Conservation (phyloP, 2,797 vertebrate genomes). For the Paratrypauchen microcephalus region DNA sequence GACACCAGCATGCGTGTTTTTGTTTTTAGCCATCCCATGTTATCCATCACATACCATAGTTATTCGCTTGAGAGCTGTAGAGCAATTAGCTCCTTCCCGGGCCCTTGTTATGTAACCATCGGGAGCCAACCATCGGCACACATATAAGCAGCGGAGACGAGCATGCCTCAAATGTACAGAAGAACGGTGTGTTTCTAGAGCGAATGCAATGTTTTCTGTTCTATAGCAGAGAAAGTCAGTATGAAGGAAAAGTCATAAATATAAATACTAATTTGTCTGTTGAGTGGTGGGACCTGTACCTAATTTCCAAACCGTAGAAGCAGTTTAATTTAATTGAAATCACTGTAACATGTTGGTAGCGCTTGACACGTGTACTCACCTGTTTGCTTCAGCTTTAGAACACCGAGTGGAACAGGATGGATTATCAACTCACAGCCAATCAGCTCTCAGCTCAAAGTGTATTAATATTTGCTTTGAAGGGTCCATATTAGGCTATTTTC, state of each 20-base stretch:
- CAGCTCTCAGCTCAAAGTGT: no score
- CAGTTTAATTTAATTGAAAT: no score
- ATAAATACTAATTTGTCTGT: not conserved
- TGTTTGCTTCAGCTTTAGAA: no score
- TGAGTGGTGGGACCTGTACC: no score
- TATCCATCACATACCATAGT: no score
- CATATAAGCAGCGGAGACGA: constrained; percentile 14
- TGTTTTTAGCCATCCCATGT: not conserved
- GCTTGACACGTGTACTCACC: no score
- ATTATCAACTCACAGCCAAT: no score
- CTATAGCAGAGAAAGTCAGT: not conserved
- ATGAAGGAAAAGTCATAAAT: constrained; percentile 6
- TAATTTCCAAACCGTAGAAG: no score
- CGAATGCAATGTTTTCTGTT: constrained; percentile 25
- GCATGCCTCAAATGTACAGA: constrained; percentile 21
- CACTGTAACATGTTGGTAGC: no score
- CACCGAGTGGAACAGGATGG: no score
- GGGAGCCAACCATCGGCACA: not conserved
- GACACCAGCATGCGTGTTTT: not conserved
- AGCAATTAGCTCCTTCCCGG: not conserved
- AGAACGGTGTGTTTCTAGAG: constrained; percentile 20
- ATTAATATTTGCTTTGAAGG: no score
- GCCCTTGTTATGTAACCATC: not conserved
- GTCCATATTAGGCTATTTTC: no score
- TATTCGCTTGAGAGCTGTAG: not conserved